Conservation (phyloP, 2,888 invertebrate genomes). For the Pyralis farinalis region DNA sequence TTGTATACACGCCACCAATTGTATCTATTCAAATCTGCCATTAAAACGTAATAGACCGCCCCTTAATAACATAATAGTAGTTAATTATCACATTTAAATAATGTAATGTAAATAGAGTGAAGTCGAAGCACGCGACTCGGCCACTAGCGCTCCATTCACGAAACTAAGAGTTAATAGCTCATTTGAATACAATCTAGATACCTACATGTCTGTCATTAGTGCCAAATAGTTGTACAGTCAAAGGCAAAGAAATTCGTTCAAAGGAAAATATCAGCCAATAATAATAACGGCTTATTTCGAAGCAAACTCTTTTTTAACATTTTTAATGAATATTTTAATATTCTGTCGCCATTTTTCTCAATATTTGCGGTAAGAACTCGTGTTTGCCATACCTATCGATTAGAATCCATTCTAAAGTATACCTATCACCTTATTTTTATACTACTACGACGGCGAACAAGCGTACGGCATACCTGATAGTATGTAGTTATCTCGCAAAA, state of each 20-base stretch:
- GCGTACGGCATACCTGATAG: no score
- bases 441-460: no score
- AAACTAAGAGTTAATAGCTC: constrained; percentile 48
- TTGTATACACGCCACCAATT: background rate
- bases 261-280: background rate
- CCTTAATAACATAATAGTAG: constrained; percentile 51
- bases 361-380: no score
- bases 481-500: no score
- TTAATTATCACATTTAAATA: constrained; percentile 65
- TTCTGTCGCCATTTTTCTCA: no score
- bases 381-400: no score
- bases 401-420: no score
- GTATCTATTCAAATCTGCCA: constrained; percentile 3
- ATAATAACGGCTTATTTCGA: no score
- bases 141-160: constrained; percentile 44
- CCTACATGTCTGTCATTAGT: constrained; percentile 20
- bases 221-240: background rate
- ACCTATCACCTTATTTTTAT: no score
- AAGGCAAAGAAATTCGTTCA: background rate
- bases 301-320: no score
- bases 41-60: constrained; percentile 46
- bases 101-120: constrained; percentile 63
- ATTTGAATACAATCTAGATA: constrained; percentile 64
- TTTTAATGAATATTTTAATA: no score
- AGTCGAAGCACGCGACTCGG: constrained; percentile 48